phyloP scores from a whole-genome alignment of 2,113 vertebrate species.

The Tetrax tetrax region DNA sequence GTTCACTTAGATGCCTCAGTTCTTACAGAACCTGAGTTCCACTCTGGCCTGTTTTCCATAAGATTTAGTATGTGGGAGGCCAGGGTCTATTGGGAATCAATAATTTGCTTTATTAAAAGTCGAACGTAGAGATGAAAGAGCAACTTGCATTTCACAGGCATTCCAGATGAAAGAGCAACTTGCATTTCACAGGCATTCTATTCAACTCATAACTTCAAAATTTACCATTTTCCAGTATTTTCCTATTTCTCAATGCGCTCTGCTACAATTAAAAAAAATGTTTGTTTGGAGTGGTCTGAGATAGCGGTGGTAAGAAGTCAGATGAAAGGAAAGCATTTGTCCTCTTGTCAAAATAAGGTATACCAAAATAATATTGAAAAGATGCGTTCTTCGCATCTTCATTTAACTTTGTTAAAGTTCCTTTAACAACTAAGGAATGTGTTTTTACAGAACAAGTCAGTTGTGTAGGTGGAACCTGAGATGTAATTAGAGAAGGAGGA shows the following conservation, averaged over 20 bases:
- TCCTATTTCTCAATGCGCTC: neutral
- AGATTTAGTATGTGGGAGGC: neutral
- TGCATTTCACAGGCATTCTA: neutral
- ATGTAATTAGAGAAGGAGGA: neutral
- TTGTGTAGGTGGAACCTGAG: neutral
- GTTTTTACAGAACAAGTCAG: neutral
- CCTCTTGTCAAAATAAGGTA: neutral
- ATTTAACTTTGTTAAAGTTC: too few species aligned
- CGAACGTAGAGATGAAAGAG: neutral
- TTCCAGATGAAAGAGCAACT: neutral
- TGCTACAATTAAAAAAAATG: neutral
- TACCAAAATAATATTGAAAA: neutral
- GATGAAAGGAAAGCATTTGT: neutral
- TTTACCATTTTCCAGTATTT: neutral
- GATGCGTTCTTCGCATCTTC: too few species aligned
- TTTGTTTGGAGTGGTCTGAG: neutral
- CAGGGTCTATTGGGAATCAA: neutral
- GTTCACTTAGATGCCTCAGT: too few species aligned
- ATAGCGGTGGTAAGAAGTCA: neutral
- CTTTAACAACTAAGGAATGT: neutral
- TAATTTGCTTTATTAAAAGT: neutral
- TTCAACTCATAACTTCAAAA: neutral
- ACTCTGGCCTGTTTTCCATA: neutral
- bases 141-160: neutral
- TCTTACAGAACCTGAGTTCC: neutral